Evolutionary conservation across 1,140 invertebrate species (phyloP).

Genomic region (Zaprionus ornatus): DNA sequence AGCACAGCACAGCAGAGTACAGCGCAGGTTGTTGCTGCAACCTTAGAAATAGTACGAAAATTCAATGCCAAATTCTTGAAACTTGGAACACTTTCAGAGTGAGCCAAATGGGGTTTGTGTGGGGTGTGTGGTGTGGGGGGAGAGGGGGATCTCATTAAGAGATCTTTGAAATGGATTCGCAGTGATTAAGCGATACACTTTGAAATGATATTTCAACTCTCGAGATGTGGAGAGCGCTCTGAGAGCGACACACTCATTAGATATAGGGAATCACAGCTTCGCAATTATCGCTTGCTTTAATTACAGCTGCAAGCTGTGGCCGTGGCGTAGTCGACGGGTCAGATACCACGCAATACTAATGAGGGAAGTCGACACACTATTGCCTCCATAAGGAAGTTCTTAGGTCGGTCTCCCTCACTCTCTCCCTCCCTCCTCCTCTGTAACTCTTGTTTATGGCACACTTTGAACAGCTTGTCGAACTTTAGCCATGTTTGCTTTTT

Average conservation of each 20-base stretch:
- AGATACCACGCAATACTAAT: background rate
- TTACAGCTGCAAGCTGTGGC: background rate
- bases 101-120: too few species aligned
- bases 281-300: background rate
- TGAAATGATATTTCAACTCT: background rate
- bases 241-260: background rate
- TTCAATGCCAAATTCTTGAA: constrained; percentile 4
- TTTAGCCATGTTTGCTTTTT: constrained; percentile 8
- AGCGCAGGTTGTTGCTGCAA: background rate
- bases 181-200: constrained; percentile 3
- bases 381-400: background rate
- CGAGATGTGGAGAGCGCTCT: background rate
- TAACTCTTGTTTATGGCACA: background rate
- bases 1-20: background rate
- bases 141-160: background rate
- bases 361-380: too few species aligned
- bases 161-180: background rate
- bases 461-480: constrained; percentile 1
- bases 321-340: background rate
- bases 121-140: too few species aligned
- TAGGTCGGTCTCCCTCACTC: background rate
- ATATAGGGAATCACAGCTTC: background rate
- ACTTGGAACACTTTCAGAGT: background rate
- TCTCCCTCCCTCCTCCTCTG: too few species aligned
- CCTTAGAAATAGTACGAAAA: background rate